Base-by-base conservation (phyloP, 2,113 vertebrate species). In the Nothobranchius furzeri region DNA sequence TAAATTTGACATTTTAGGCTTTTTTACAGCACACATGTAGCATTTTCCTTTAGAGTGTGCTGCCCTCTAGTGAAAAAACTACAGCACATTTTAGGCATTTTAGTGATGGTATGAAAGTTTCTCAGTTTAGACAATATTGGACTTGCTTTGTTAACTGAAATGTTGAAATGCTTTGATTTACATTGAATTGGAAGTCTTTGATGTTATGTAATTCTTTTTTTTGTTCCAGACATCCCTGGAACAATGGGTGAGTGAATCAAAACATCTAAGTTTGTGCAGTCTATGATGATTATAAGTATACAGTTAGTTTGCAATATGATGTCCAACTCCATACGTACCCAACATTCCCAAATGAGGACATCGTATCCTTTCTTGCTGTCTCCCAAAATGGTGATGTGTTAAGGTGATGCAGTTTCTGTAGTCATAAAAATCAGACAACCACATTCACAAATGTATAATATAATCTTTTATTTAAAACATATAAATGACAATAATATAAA, bases 251-350 rank as follows among this genome's bases (percentile, higher is more conserved):
- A 15, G 12, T 54, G 30, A 35, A 36, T 14, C 25, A 36, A 24
- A 47, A 30, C 4, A 0, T 14, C 6, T 1, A 15, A 12, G 25
- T 50, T 7, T n/a, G 4, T 37, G 6, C 15, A 50, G 0, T 14
- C 1, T 9, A 24, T 2, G 2, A 20, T 13, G 11, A 58, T 43
- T 20, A 42, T 12, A 42, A 5, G 35, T 40, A 17, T 4, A 10
- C 7, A 11, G 7, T 2, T 9, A 36, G 3, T 6, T 36, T 61
- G 37, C 37, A 10, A 1, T 35, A 24, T 8, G 30, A 54, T n/a
- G 10, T 35, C 36, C 46, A 6, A 46, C 15, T 45, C 12, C 30
- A 73, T 70, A 70, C 30, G 0, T 52, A 73, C 64, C 58, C 24
- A 52, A 45, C 43, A 12, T 36, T 7, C 2, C 48, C 4, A 13